Conservation (phyloP, 2,888 invertebrate species). For the Cosmopolites sordidus region DNA sequence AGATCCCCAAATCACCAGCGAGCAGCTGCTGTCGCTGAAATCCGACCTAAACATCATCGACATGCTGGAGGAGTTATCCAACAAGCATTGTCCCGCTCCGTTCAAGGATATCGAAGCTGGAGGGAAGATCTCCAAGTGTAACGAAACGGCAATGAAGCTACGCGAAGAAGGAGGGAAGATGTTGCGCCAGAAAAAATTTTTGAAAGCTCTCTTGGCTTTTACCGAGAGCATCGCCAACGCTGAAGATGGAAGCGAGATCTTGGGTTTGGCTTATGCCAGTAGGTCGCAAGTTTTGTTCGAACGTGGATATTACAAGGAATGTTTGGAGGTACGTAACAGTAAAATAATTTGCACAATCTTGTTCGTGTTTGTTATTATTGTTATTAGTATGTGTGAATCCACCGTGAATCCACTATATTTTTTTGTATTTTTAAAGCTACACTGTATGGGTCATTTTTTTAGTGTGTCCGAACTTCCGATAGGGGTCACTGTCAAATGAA, state of each 20-base stretch:
- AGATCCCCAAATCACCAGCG: conserved; percentile 24
- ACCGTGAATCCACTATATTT: too few relatives aligned
- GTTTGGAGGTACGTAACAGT: conserved; percentile 52
- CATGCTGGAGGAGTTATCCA: conserved; percentile 22
- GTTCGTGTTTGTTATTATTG: too few relatives aligned
- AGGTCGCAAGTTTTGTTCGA: conserved; percentile 69
- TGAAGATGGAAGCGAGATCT: conserved; percentile 54
- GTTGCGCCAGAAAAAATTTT: conserved; percentile 35
- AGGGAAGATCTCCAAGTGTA: conserved; percentile 25
- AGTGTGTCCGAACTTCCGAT: too few relatives aligned
- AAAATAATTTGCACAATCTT: too few relatives aligned
- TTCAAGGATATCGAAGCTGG: conserved; percentile 23
- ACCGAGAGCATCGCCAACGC: conserved; percentile 64
- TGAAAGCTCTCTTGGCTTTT: conserved; percentile 51
- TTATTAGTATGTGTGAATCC: too few relatives aligned
- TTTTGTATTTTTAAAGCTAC: too few relatives aligned
- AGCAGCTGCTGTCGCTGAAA: conserved; percentile 23
- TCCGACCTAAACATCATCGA: conserved; percentile 22
- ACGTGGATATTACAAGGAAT: conserved; percentile 59
- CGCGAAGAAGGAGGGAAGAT: conserved; percentile 35
- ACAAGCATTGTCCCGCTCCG: conserved; percentile 21
- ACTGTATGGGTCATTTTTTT: too few relatives aligned
- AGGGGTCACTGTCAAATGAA: too few relatives aligned
- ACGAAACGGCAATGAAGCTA: conserved; percentile 30
- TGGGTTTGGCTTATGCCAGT: conserved; percentile 65